Percentiles rank a stretch among this genome's conserved stretches.
phyloP scores from a whole-genome alignment of 1,140 invertebrate species.

The Euura lappo region DNA sequence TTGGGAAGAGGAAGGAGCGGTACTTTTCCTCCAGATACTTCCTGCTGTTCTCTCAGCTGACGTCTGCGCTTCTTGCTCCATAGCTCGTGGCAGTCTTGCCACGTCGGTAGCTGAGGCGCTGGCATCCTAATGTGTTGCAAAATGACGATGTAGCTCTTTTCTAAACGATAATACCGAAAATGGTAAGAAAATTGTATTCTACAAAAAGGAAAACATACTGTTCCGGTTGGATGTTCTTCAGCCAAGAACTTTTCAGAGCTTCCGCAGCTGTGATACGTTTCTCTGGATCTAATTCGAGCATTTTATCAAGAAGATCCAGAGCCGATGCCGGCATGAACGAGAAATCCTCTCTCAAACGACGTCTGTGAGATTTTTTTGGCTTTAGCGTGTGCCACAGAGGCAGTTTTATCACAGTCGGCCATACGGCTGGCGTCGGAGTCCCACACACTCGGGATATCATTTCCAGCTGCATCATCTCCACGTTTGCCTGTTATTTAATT shows the following conservation, averaged over 20 bases:
- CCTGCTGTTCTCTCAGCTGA: conserved; percentile 81
- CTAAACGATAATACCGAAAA: neutral
- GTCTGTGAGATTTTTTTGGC: conserved; percentile 88
- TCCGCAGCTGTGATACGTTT: conserved; percentile 93
- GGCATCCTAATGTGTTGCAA: conserved; percentile 70
- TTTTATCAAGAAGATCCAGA: conserved; percentile 93
- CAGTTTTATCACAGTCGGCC: conserved; percentile 96
- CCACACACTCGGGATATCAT: conserved; percentile 95
- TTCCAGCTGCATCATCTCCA: conserved; percentile 94
- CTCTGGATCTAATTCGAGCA: conserved; percentile 95
- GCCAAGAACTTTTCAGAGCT: conserved; percentile 93
- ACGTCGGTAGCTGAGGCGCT: conserved; percentile 84
- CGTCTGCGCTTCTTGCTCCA: conserved; percentile 94
- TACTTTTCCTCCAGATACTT: conserved; percentile 52
- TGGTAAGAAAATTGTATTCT: neutral
- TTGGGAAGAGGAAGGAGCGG: conserved; percentile 47
- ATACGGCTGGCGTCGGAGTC: conserved; percentile 94
- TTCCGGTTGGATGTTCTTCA: conserved; percentile 89
- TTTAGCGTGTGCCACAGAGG: conserved; percentile 92
- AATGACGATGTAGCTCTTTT: neutral
- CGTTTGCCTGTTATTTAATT: conserved; percentile 74
- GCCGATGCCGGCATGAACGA: conserved; percentile 87
- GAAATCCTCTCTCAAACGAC: conserved; percentile 92
- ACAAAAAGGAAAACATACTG: conserved; percentile 70
- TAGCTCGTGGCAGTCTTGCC: conserved; percentile 99